Conservation (phyloP, 2,888 invertebrate genomes). For the Synergus laeviventris region DNA sequence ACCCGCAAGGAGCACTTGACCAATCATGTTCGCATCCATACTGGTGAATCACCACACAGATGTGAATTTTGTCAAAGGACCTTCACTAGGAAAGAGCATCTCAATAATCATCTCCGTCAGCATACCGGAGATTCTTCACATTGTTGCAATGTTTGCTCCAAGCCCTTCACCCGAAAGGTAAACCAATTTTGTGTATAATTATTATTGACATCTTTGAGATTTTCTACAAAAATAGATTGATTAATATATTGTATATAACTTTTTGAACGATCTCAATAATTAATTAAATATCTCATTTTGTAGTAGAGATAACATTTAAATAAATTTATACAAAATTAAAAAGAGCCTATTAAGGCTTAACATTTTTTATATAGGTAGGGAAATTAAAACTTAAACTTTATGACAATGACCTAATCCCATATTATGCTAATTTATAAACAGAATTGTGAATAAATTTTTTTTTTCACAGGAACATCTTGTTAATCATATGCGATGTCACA, state of each 20-base stretch:
- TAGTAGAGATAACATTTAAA: no score
- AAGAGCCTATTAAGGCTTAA: no score
- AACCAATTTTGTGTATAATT: background rate
- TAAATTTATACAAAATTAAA: no score
- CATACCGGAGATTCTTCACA: slow-evolving; percentile 85
- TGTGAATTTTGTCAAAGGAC: slow-evolving; percentile 85
- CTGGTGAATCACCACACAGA: slow-evolving; percentile 83
- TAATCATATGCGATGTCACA: slow-evolving; percentile 87
- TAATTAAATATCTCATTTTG: no score
- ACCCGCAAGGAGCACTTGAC: slow-evolving; percentile 92
- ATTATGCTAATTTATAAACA: no score
- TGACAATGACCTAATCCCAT: no score
- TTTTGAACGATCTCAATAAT: no score
- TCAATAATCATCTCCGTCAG: slow-evolving; percentile 84
- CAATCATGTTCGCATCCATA: slow-evolving; percentile 84
- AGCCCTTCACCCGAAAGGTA: slow-evolving; percentile 84
- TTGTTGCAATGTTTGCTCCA: slow-evolving; percentile 85
- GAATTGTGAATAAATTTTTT: background rate
- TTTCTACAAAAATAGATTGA: no score
- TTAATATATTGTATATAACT: no score
- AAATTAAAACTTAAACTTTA: no score
- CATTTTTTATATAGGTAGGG: no score
- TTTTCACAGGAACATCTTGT: slow-evolving; percentile 80
- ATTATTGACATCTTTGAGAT: background rate
- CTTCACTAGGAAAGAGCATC: slow-evolving; percentile 85